phyloP scores from a whole-genome alignment of 2,888 invertebrate genomes.

The Corythucha ciliata region DNA sequence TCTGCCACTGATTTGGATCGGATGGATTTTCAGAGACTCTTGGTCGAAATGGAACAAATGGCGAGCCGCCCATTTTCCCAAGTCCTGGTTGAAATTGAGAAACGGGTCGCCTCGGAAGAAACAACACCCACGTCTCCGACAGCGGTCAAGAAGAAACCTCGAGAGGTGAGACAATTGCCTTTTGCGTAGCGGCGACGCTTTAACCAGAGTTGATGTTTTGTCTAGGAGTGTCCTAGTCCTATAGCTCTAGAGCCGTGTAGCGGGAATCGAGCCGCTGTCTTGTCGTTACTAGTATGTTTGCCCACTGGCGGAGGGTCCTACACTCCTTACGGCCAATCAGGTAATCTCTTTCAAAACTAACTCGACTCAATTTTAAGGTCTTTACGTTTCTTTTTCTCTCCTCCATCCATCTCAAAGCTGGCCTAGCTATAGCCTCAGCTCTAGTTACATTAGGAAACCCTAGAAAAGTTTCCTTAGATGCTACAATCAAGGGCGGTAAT shows the following conservation, averaged over 20 bases:
- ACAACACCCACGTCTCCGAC: conserved; percentile 25
- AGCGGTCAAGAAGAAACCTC: conserved; percentile 29
- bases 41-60: conserved; percentile 99
- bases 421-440: conserved; percentile 80
- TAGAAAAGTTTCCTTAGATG: conserved; percentile 60
- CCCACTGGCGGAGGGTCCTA: conserved; percentile 76
- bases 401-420: too few relatives aligned
- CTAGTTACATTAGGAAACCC: conserved; percentile 80
- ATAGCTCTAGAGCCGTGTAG: conserved; percentile 92
- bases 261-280: conserved; percentile 85
- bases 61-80: conserved; percentile 97
- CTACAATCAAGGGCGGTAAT: too few relatives aligned
- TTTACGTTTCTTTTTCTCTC: background rate
- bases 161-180: too few relatives aligned
- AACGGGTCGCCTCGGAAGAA: conserved; percentile 42
- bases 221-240: conserved; percentile 76
- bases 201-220: conserved; percentile 11
- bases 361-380: background rate
- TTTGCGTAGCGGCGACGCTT: too few relatives aligned
- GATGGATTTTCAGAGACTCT: conserved; percentile 57
- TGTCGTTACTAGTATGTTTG: conserved; percentile 82
- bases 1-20: too few relatives aligned
- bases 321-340: conserved; percentile 70
- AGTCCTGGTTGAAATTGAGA: conserved; percentile 66
- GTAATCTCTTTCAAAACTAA: conserved; percentile 35